These are phyloP conservation scores for Andricus quercusramuli DNA, from an alignment of 2,888 invertebrate genomes.

Conservation along the genomic window DNA sequence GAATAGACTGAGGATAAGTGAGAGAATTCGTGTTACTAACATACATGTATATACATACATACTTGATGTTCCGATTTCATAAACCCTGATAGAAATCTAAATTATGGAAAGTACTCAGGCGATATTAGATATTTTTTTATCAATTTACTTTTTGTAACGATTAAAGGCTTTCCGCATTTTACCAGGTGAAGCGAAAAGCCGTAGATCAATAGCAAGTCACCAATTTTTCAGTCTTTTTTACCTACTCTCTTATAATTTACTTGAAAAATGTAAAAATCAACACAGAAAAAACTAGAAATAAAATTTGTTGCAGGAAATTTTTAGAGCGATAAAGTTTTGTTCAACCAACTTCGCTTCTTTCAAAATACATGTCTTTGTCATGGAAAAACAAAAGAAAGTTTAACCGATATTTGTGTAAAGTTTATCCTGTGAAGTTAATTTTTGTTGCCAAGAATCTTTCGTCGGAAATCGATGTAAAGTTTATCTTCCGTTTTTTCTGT, in stretches of 20 bases:
- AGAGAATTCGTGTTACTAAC: not conserved
- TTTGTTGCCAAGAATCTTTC: too few species aligned
- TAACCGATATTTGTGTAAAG: too few species aligned
- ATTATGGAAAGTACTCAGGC: not conserved
- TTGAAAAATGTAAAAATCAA: not conserved
- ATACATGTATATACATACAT: not conserved
- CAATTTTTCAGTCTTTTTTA: not conserved
- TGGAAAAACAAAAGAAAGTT: too few species aligned
- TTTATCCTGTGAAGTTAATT: too few species aligned
- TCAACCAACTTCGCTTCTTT: too few species aligned
- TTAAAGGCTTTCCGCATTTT: not conserved
- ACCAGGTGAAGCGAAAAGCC: not conserved
- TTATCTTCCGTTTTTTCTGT: too few species aligned
- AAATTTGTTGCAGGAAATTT: too few species aligned
- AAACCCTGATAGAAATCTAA: conserved; percentile 3
- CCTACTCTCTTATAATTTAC: too few species aligned
- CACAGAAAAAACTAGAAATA: too few species aligned
- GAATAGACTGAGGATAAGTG: not conserved
- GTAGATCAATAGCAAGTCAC: not conserved
- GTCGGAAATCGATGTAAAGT: too few species aligned
- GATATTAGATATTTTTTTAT: not conserved
- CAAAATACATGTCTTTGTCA: too few species aligned
- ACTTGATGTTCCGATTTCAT: not conserved
- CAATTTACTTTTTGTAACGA: not conserved
- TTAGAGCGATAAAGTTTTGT: too few species aligned